These are phyloP conservation scores for Pollenia griseotomentosa DNA, from an alignment of 2,888 invertebrate species.

Conservation along the genomic window DNA sequence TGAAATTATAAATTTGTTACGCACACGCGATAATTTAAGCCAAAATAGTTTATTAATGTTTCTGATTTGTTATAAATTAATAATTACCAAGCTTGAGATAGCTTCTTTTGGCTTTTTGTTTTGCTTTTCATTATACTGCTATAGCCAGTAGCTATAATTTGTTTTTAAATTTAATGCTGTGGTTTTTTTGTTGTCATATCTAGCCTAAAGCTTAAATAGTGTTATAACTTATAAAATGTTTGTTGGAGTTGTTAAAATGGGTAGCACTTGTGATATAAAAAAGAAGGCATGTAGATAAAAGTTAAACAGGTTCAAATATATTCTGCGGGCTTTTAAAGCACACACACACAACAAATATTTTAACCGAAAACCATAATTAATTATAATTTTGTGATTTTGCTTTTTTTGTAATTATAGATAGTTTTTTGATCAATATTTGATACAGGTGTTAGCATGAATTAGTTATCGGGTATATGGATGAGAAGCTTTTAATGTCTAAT, in stretches of 20 bases:
- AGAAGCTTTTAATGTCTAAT: too few relatives aligned
- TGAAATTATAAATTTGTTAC: slow-evolving; percentile 76
- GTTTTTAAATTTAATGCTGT: not conserved
- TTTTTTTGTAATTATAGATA: slow-evolving; percentile 35
- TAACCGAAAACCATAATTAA: slow-evolving; percentile 23
- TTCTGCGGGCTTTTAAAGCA: slow-evolving; percentile 16
- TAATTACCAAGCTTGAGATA: not conserved
- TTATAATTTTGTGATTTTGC: slow-evolving; percentile 30
- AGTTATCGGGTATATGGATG: not conserved
- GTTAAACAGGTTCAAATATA: slow-evolving; percentile 43
- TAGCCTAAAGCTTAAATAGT: slow-evolving; percentile 34
- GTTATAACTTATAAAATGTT: slow-evolving; percentile 26
- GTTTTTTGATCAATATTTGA: not conserved
- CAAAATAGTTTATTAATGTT: slow-evolving; percentile 58
- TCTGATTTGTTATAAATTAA: not conserved
- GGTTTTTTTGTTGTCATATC: not conserved
- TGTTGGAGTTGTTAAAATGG: slow-evolving; percentile 48
- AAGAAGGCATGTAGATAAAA: not conserved
- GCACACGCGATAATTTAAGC: slow-evolving; percentile 78
- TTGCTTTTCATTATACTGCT: not conserved
- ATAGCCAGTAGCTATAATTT: slow-evolving; percentile 51
- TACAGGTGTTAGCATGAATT: slow-evolving; percentile 27
- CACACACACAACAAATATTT: not conserved
- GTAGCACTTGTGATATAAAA: slow-evolving; percentile 43
- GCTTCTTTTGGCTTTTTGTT: not conserved